phyloP scores from a whole-genome alignment of 2,797 vertebrate species.

The Hypotaenidia okinawae region DNA sequence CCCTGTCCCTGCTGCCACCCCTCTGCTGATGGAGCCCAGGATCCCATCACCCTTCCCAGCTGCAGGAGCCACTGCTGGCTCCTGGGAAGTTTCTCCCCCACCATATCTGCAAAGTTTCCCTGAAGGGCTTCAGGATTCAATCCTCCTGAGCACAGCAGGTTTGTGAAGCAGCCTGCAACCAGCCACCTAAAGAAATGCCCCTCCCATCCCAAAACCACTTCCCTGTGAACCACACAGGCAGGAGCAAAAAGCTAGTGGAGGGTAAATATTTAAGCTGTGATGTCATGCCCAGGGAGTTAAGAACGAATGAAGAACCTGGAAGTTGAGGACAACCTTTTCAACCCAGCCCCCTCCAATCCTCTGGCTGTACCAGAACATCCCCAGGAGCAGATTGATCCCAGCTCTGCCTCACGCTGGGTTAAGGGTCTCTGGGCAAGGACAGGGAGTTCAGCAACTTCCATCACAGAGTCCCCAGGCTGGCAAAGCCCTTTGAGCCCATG shows the following conservation, averaged over 20 bases:
- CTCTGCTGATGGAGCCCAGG: no score
- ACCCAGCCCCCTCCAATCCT: background rate
- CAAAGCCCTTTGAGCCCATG: no score
- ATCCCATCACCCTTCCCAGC: no score
- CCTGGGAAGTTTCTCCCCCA: no score
- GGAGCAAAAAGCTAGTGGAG: constrained; percentile 14
- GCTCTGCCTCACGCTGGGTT: background rate
- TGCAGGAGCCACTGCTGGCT: no score
- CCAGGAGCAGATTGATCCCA: background rate
- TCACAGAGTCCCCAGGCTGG: no score
- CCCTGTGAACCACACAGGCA: background rate
- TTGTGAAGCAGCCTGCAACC: background rate
- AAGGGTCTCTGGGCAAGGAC: background rate
- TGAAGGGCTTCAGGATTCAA: background rate
- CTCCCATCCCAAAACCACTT: background rate
- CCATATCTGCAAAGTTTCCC: background rate
- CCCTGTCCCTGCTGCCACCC: no score
- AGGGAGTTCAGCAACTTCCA: background rate
- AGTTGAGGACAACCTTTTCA: background rate
- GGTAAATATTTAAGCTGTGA: constrained; percentile 61
- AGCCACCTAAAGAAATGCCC: background rate
- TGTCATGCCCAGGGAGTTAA: background rate
- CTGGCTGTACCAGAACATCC: background rate
- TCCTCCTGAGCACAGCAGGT: background rate
- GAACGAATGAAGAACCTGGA: background rate